A percentile compares a stretch with the other conserved stretches of the same genome.
These are phyloP conservation scores for Cichladusa arquata DNA, from an alignment of 2,113 vertebrate genomes.

Conservation along the genomic window DNA sequence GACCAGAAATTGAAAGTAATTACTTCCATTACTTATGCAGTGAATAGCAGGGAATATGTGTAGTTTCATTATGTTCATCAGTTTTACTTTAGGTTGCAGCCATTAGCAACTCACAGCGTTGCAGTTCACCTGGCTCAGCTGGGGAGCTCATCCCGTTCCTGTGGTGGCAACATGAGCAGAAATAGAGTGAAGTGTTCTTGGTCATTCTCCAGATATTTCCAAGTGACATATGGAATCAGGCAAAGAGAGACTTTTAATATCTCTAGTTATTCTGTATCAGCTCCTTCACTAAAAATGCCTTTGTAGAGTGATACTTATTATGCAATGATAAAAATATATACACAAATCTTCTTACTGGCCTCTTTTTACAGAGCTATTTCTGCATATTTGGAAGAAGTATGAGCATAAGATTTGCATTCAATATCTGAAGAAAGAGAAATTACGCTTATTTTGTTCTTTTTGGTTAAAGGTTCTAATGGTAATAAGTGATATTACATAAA, in stretches of 20 bases:
- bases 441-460: slow-evolving; percentile 10
- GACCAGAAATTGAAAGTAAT: slow-evolving; percentile 47
- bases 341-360: neutral
- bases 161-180: neutral
- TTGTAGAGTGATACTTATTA: neutral
- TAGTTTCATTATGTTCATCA: neutral
- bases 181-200: neutral
- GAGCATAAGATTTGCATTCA: neutral
- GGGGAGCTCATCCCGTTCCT: neutral
- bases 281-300: neutral
- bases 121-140: neutral
- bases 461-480: neutral
- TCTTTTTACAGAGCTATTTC: neutral
- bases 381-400: neutral
- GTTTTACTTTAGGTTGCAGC: neutral
- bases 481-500: neutral
- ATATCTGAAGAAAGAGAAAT: neutral
- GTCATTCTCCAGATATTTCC: neutral
- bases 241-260: neutral
- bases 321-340: neutral
- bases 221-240: neutral
- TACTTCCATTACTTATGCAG: slow-evolving; percentile 7
- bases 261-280: neutral
- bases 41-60: neutral
- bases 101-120: neutral